Base-by-base conservation (phyloP, 92 coral and sea anemone genomes). In the Epizoanthus rinbou region DNA sequence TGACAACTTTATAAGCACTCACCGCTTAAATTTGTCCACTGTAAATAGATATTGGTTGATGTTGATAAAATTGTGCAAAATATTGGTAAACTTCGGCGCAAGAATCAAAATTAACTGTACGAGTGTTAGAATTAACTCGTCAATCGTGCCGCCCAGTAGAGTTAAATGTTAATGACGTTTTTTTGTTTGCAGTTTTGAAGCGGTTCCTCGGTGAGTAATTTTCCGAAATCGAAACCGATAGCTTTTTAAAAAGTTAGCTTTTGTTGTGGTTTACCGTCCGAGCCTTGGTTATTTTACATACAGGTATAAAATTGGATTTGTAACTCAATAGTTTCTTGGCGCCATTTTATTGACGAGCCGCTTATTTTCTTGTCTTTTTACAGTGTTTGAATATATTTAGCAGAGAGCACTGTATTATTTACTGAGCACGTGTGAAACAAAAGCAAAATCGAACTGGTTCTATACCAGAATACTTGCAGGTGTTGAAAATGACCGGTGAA, bases 11-110 rank as follows among this genome's bases (percentile, higher is more conserved):
- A 62, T 78, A 62, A 60, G 82, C 59, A 62, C 82, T 62, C 70
- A 19, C 69, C 17, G 69, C 71, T 22, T 60, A 69, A 33, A 62
- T 78, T 21, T 78, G 71, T 41, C 69, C 24, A 45, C 35, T 60
- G 82, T 78, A 78, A 78, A 78, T 78, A 78, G 82, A 60, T 78
- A 78, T 60, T 60, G 71, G 69, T 39, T 19, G 82, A 62, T 78
- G 22, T 78, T 78, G 69, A 78, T 24, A 69, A 78, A 43, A 78
- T 62, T 78, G 71, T 78, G 54, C 43, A 78, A 78, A 62, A 37
- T 54, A 18, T 76, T 33, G 69, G 81, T 35, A 76, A 25, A 76
- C 71, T 78, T 78, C 28, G 22, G 58, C 23, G 10, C 37, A 78
- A 62, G 82, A 45, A 78, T 62, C 25, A 62, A 60, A 78, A 78